Base-by-base conservation (phyloP, 2,888 invertebrate species). In the Brachypalpus laphriformis region DNA sequence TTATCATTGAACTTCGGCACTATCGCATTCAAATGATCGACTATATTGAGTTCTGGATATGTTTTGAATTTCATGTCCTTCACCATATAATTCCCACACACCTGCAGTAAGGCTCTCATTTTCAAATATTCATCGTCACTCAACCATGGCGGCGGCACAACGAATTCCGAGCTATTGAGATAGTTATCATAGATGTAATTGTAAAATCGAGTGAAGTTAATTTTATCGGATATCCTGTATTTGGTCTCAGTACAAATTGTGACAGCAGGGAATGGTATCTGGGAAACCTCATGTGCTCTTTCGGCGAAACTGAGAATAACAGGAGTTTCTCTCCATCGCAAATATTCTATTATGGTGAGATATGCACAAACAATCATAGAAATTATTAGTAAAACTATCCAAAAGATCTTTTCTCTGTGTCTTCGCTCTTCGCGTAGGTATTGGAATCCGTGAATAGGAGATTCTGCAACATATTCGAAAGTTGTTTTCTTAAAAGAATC, bases 51-150 rank as follows among this genome's bases (percentile, higher is more conserved):
- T 16, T 22, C 8, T 2, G 56, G 22, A 20, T 31, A 61, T 40
- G 61, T 42, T 11, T 57, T 20, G 51, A 75, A 61, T n/a, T n/a
- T n/a, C n/a, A n/a, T n/a, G n/a, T n/a, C 3, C 8, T 16, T 1
- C 37, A 37, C 49, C 8, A 61, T 18, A 42, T 40, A 70, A 22
- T 45, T 70, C 1, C 54, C 70, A 31, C 25, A 61, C 31, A 61
- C 51, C n/a, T 77, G 70, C 5, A 77, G 70, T 25, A 77, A 51
- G 34, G 70, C 70, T 54, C 42, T 14, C 54, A 77, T 70, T 59
- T 59, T 68, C 28, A 51, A 11, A 51, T 42, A 61, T 9, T 70
- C 22, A 45, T 59, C 31, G 5, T 34, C 61, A 11, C 18, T 77
- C 20, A 45, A 11, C 51, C 42, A 61, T 16, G 2, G 4, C 22